Percentiles rank a stretch among this genome's conserved stretches.
These are phyloP conservation scores for Fukomys damarensis DNA, from an alignment of 2,113 vertebrate genomes.

Conservation along the genomic window DNA sequence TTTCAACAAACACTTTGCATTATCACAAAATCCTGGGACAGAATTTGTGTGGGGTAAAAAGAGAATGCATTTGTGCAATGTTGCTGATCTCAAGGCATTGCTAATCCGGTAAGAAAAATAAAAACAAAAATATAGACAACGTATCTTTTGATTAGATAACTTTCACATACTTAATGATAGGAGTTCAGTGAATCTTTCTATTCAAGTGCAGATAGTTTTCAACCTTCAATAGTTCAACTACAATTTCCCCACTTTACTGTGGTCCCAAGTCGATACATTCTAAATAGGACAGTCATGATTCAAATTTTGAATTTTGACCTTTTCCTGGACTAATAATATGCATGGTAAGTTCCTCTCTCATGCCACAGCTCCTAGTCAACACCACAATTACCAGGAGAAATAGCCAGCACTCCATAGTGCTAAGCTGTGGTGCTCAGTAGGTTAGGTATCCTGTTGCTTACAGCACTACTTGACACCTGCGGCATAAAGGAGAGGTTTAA, in stretches of 20 bases:
- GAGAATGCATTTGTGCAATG: not conserved
- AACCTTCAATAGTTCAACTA: not conserved
- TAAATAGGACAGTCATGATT: not conserved
- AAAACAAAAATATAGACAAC: not conserved
- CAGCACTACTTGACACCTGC: not conserved
- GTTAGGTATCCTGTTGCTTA: not conserved
- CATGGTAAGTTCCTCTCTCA: not conserved
- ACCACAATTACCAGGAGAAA: not conserved
- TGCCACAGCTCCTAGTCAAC: not conserved
- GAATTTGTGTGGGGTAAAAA: not conserved
- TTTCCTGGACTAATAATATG: not conserved
- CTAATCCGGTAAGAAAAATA: constrained; percentile 15
- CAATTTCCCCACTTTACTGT: not conserved
- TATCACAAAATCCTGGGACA: not conserved
- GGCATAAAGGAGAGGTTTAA: not conserved
- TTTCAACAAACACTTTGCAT: not conserved
- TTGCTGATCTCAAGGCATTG: constrained; percentile 29
- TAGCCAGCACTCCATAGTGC: not conserved
- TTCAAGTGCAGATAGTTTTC: not conserved
- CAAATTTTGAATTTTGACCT: not conserved
- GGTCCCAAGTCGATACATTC: not conserved
- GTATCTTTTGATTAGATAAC: not conserved
- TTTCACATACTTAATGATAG: not conserved
- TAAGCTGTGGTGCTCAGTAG: not conserved
- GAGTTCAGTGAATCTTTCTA: not conserved